Percentiles rank a stretch among this genome's conserved stretches.
Conservation (phyloP, 2,113 vertebrate genomes). For the mouse (Mus musculus) region GRCm39 chr7:87414001-87414500, state of each 20-base stretch:
- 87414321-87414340: not conserved
- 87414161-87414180: not conserved
- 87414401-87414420: not conserved
- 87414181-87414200: not conserved
- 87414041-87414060: not conserved
- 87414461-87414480: not conserved
- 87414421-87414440: not conserved
- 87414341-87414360: not conserved
- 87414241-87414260: not conserved
- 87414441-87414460: not conserved
- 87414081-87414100: not conserved
- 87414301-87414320: not conserved
- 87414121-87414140: not conserved
- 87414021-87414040: not conserved
- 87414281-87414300: not conserved
- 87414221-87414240: not conserved
- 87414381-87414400: not conserved
- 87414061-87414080: constrained; percentile 1
- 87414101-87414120: not conserved
- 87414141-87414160: constrained; percentile 8
- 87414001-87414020: not conserved
- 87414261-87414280: not conserved
- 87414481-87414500: not conserved
- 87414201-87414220: constrained; percentile 40
- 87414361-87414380: not conserved